A percentile compares a stretch with the other conserved stretches of the same genome.
These are phyloP conservation scores for Acleris emargana DNA, from an alignment of 2,888 invertebrate species.

Conservation along the genomic window DNA sequence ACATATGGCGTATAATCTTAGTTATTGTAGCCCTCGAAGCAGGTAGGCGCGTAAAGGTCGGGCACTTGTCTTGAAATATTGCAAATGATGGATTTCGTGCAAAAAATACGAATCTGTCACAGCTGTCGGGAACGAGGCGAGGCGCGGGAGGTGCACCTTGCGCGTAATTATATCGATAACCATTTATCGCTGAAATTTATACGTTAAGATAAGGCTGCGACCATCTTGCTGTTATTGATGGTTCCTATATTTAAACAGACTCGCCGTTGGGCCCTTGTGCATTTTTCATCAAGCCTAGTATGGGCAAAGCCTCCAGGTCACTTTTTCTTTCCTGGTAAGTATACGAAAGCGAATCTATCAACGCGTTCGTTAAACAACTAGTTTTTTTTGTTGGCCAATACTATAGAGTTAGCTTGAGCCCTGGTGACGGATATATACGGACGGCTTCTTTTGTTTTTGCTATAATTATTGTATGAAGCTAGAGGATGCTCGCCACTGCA, in stretches of 20 bases:
- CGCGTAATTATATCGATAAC: constrained; percentile 35
- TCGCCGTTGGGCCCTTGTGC: not conserved
- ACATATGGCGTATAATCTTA: constrained; percentile 1
- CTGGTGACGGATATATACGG: too few species aligned
- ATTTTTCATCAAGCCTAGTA: too few species aligned
- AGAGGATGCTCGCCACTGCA: too few species aligned
- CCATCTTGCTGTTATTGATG: constrained; percentile 17
- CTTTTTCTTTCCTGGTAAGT: too few species aligned
- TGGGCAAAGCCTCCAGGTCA: too few species aligned
- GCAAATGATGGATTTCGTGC: constrained; percentile 61
- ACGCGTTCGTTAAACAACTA: too few species aligned
- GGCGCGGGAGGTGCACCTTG: constrained; percentile 34
- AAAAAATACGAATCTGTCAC: constrained; percentile 66
- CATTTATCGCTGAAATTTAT: constrained; percentile 37
- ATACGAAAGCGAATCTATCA: too few species aligned
- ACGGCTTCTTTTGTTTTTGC: too few species aligned
- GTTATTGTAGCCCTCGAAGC: constrained; percentile 37
- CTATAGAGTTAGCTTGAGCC: too few species aligned
- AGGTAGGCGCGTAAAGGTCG: constrained; percentile 51
- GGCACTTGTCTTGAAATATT: constrained; percentile 58
- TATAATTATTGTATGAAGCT: too few species aligned
- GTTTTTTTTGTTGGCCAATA: too few species aligned
- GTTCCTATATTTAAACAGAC: constrained; percentile 7
- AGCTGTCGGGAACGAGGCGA: constrained; percentile 53
- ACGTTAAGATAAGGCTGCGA: constrained; percentile 20